A percentile compares a stretch with the other conserved stretches of the same genome.
phyloP scores from a whole-genome alignment of 2,113 vertebrate genomes.

The Rhizomys pruinosus region DNA sequence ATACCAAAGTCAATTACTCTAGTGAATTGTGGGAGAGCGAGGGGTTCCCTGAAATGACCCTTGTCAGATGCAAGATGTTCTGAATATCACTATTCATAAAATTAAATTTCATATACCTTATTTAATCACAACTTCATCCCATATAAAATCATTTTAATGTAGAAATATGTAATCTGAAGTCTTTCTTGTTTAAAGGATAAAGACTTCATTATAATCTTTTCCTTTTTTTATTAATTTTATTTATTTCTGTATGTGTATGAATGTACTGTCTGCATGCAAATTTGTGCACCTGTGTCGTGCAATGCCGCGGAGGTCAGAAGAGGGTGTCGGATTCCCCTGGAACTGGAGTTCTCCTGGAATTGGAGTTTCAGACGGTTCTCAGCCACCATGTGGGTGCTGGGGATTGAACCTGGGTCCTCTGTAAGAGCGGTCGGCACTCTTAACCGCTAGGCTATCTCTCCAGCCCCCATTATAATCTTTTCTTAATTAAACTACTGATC shows the following conservation, averaged over 20 bases:
- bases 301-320: too few relatives aligned
- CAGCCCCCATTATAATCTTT: not conserved
- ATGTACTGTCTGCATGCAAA: too few relatives aligned
- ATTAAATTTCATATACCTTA: slow-evolving; percentile 3
- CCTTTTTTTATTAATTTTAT: too few relatives aligned
- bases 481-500: not conserved
- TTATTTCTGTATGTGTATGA: too few relatives aligned
- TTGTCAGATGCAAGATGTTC: not conserved
- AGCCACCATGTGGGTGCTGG: too few relatives aligned
- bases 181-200: slow-evolving; percentile 43
- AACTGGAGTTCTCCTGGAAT: too few relatives aligned
- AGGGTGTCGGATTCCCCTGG: too few relatives aligned
- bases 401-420: too few relatives aligned
- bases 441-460: too few relatives aligned
- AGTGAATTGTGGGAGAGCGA: slow-evolving; percentile 45
- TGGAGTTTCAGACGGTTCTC: too few relatives aligned
- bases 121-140: not conserved
- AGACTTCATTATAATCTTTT: not conserved
- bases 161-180: slow-evolving; percentile 11
- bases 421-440: too few relatives aligned
- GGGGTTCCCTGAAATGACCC: slow-evolving; percentile 47
- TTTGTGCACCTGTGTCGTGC: too few relatives aligned
- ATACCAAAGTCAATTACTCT: slow-evolving; percentile 51
- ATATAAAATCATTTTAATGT: not conserved
- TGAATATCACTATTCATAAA: slow-evolving; percentile 14